phyloP scores from a whole-genome alignment of 2,113 vertebrate species.

The Talpa occidentalis region DNA sequence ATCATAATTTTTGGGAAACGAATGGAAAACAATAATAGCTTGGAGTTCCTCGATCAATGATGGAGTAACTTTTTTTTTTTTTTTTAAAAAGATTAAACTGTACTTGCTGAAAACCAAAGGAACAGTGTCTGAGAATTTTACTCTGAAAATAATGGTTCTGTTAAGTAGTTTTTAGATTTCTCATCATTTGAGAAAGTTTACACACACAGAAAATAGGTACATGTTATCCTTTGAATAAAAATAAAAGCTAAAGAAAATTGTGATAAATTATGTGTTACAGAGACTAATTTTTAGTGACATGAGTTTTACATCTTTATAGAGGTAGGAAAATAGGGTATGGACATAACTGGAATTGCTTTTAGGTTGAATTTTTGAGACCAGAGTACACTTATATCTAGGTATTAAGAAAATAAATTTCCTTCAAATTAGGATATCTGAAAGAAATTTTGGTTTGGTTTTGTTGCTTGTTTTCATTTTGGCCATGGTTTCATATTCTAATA shows the following conservation, averaged over 20 bases:
- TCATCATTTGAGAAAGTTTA: neutral
- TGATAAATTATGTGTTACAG: neutral
- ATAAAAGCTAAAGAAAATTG: neutral
- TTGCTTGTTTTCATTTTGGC: conserved; percentile 14
- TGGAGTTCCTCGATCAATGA: neutral
- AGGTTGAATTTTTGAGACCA: neutral
- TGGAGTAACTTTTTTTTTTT: neutral
- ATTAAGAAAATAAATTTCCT: neutral
- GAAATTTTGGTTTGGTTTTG: neutral
- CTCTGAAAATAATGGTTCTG: neutral
- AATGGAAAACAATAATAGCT: neutral
- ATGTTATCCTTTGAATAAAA: neutral
- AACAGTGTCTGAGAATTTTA: neutral
- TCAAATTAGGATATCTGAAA: neutral
- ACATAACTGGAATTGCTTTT: neutral
- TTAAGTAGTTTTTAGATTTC: neutral
- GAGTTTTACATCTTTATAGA: neutral
- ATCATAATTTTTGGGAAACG: neutral
- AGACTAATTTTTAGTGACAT: neutral
- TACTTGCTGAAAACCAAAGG: neutral
- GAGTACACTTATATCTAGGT: neutral
- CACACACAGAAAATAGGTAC: neutral
- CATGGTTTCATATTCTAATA: neutral
- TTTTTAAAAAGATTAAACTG: neutral
- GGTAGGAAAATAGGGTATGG: neutral